Percentiles rank a stretch among this genome's conserved stretches.
phyloP scores from a whole-genome alignment of 2,888 invertebrate genomes.

The Lepas anatifera region DNA sequence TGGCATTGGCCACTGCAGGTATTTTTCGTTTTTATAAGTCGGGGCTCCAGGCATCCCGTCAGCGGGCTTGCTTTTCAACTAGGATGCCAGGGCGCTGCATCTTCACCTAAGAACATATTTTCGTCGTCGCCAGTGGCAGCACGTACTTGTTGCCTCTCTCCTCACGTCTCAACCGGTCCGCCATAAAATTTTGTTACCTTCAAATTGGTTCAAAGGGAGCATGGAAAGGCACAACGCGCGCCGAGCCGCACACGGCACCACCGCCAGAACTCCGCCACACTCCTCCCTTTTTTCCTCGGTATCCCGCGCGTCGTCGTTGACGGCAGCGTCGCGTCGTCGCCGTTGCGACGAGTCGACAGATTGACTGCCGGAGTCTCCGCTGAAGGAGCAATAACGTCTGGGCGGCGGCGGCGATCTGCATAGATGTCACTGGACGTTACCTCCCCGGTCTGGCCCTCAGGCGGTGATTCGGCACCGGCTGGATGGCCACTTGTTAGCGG shows the following conservation, averaged over 20 bases:
- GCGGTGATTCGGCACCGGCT: background rate
- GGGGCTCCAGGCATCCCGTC: too few species aligned
- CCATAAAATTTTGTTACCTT: constrained; percentile 12
- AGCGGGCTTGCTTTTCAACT: too few species aligned
- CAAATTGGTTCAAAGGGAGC: constrained; percentile 12
- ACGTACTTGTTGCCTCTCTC: background rate
- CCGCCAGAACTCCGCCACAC: background rate
- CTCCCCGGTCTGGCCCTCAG: background rate
- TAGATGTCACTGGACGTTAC: constrained; percentile 1
- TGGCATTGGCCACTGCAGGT: too few species aligned
- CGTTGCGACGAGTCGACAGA: background rate
- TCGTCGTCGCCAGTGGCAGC: background rate
- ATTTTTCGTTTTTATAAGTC: too few species aligned
- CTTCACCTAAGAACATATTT: too few species aligned
- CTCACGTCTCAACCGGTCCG: background rate
- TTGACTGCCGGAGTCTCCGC: background rate
- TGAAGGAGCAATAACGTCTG: background rate
- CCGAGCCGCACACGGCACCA: background rate
- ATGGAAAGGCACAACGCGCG: background rate
- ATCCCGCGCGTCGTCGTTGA: too few species aligned
- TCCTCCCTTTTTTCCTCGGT: too few species aligned
- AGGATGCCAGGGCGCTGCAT: too few species aligned
- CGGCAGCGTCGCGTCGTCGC: background rate
- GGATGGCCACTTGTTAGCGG: background rate
- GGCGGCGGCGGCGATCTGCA: background rate